Evolutionary conservation across 2,113 vertebrate species (phyloP), one percentile per base, ranked within the genome.

Genomic region (Laticauda laticaudata): DNA sequence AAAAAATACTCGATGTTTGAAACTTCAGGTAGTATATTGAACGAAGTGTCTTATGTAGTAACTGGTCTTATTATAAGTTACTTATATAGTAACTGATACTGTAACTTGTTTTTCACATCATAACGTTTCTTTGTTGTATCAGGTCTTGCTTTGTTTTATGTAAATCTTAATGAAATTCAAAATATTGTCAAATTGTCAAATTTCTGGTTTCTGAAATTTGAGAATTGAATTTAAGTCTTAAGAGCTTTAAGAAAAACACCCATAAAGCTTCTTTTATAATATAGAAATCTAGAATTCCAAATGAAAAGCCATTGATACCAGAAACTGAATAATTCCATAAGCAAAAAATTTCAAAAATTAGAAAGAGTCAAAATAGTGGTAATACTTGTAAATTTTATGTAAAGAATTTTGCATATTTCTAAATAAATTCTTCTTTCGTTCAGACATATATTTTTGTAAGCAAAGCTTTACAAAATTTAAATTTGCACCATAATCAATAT

Each of bases 151-250:
- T 89, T 9, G 4, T 51, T 39, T 87, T 92, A 56, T n/a, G 85
- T 75, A 75, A 75, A 18, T 91, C 54, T 89, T 59, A 18, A 87
- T 29, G 0, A 0, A 0, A 11, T 90, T 90, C 51, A 2, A 8
- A 48, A 90, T 87, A 15, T 39, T 91, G 93, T 94, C 57, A 6
- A 24, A 85, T 11, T 90, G 92, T 0, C 3, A 88, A 53, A 9
- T 69, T 94, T 39, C 43, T 11, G 34, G 15, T 92, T 94, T 48
- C 75, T 87, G 21, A 15, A 8, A 18, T 95, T 92, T 95, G 81
- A 2, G 26, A 64, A 29, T 64, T n/a, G 61, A 64, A 64, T 64
- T n/a, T 39, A 20, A 55, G 10, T 8, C 69, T 34, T 23, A 61
- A 3, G 20, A 86, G 34, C 4, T 89, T 59, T 3, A 12, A 34